A percentile compares a stretch with the other conserved stretches of the same genome.
Evolutionary conservation across 2,797 vertebrate species (phyloP).

Genomic region (Centropyge bicolor): DNA sequence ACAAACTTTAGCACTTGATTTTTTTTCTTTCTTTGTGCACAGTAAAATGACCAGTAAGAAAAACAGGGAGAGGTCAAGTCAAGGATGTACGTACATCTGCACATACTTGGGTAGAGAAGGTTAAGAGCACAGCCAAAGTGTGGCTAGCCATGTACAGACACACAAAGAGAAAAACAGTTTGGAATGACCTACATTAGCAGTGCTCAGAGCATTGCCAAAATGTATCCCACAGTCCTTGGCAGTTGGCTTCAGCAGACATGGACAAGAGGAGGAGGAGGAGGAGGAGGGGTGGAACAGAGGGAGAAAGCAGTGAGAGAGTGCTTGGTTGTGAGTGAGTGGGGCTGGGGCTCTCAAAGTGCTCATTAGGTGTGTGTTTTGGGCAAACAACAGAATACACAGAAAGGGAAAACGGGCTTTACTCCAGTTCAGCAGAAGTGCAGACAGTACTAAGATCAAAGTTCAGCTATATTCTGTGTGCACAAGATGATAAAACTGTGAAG

Average conservation of each 20-base stretch:
- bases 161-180: constrained; percentile 64
- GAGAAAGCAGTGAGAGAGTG: background rate
- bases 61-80: constrained; percentile 49
- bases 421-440: constrained; percentile 74
- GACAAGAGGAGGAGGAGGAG: constrained; percentile 51
- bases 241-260: constrained; percentile 73
- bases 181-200: constrained; percentile 79
- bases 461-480: constrained; percentile 75
- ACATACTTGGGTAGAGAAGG: constrained; percentile 46
- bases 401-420: constrained; percentile 71
- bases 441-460: constrained; percentile 78
- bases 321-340: constrained; percentile 30
- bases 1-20: background rate
- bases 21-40: background rate
- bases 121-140: constrained; percentile 55
- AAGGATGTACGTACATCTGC: constrained; percentile 55
- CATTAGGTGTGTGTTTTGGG: constrained; percentile 76
- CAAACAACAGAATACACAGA: constrained; percentile 76
- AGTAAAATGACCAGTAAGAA: constrained; percentile 32
- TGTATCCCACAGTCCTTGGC: constrained; percentile 70
- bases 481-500: constrained; percentile 73
- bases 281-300: background rate
- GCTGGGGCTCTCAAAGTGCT: constrained; percentile 57
- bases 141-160: constrained; percentile 52
- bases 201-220: constrained; percentile 69